phyloP scores from a whole-genome alignment of 2,888 invertebrate genomes.

The Drosophila yooni region DNA sequence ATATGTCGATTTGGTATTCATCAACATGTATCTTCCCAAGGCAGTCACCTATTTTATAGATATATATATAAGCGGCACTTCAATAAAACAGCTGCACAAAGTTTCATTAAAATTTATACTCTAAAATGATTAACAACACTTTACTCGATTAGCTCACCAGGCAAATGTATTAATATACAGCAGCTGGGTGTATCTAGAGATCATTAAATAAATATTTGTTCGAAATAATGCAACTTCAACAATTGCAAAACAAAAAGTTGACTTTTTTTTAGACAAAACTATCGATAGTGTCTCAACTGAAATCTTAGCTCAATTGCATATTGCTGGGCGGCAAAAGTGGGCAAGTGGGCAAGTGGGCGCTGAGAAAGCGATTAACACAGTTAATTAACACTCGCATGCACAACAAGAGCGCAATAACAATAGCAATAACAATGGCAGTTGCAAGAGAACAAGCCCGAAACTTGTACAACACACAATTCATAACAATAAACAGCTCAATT shows the following conservation, averaged over 20 bases:
- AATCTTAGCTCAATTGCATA: conserved; percentile 8
- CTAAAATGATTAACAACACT: background rate
- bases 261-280: background rate
- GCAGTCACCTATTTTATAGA: background rate
- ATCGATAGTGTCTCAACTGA: background rate
- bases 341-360: too few species aligned
- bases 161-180: background rate
- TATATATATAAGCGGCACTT: background rate
- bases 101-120: background rate
- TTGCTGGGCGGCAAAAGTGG: background rate
- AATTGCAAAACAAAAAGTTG: background rate
- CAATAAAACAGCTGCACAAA: background rate
- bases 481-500: conserved; percentile 74
- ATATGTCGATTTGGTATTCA: background rate
- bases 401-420: conserved; percentile 12
- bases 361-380: conserved; percentile 6
- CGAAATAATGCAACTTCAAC: background rate
- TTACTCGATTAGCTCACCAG: background rate
- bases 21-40: background rate
- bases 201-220: conserved; percentile 3
- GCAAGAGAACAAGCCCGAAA: conserved; percentile 4
- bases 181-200: background rate
- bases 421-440: conserved; percentile 16
- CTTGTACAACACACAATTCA: conserved; percentile 19
- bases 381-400: conserved; percentile 61